phyloP scores from a whole-genome alignment of 2,797 vertebrate species.

The Sebastes hopkinsi region DNA sequence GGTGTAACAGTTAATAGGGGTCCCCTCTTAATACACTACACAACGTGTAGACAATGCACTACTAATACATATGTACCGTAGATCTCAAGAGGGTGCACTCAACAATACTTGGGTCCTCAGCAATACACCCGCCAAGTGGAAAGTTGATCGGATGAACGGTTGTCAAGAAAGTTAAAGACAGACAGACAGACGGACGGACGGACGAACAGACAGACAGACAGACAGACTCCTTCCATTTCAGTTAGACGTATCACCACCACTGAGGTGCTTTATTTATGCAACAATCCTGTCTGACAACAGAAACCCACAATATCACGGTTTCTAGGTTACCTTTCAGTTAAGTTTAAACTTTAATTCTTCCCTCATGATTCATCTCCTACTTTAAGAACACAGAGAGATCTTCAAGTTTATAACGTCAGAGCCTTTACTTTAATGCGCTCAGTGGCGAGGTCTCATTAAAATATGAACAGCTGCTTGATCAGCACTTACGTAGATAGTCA shows the following conservation, averaged over 20 bases:
- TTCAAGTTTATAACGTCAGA: neutral
- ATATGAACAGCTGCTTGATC: constrained; percentile 13
- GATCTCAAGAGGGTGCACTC: neutral
- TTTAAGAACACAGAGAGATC: neutral
- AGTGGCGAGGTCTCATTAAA: neutral
- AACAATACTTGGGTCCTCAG: neutral
- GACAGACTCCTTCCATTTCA: neutral
- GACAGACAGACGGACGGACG: no score
- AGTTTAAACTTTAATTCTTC: neutral
- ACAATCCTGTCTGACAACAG: neutral
- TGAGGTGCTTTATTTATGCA: constrained; percentile 12
- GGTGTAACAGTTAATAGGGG: neutral
- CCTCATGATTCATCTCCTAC: neutral
- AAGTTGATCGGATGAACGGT: neutral
- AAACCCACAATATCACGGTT: neutral
- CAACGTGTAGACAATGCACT: neutral
- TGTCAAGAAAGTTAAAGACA: no score
- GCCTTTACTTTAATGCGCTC: neutral
- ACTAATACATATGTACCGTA: neutral
- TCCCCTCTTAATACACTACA: neutral
- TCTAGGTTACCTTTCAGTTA: constrained; percentile 1
- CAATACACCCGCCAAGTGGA: neutral
- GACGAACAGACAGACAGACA: neutral
- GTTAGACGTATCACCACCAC: neutral
- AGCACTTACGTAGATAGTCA: neutral